A percentile compares a stretch with the other conserved stretches of the same genome.
Conservation (phyloP, 1,140 invertebrate species). For the Nixonia krombeini region DNA sequence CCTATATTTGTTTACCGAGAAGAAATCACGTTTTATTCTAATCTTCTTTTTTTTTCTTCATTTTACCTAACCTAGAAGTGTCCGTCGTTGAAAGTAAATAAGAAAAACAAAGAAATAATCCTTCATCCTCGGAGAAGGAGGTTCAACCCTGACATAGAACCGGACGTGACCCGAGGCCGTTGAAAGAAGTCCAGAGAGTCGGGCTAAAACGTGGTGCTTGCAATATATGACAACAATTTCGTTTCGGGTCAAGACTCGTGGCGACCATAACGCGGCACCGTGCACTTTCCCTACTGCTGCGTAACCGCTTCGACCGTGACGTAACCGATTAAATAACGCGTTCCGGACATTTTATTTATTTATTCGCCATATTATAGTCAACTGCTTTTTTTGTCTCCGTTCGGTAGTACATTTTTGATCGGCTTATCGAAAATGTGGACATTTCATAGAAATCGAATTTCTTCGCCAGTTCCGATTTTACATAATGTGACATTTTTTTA, state of each 20-base stretch:
- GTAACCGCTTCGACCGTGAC: conserved; percentile 54
- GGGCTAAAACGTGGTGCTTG: neutral
- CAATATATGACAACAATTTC: conserved; percentile 45
- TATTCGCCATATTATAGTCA: neutral
- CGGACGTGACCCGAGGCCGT: neutral
- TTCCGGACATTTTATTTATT: conserved; percentile 37
- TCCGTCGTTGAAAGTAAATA: too few relatives aligned
- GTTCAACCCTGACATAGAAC: conserved; percentile 10
- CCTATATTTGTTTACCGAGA: too few relatives aligned
- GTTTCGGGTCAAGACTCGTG: conserved; percentile 54
- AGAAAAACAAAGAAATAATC: neutral
- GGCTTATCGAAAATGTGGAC: neutral
- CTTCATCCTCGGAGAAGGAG: neutral
- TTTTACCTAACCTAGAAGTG: too few relatives aligned
- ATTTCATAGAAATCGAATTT: too few relatives aligned
- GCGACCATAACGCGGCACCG: conserved; percentile 53
- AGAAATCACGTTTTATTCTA: too few relatives aligned
- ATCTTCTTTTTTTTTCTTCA: too few relatives aligned
- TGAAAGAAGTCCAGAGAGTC: neutral
- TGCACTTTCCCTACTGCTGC: conserved; percentile 60
- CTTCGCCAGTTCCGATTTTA: neutral
- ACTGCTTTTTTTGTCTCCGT: too few relatives aligned
- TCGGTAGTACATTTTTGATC: too few relatives aligned
- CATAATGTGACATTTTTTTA: neutral
- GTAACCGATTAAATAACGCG: conserved; percentile 63